Evolutionary conservation across 2,888 invertebrate genomes (phyloP), one percentile per base, ranked within the genome.

Genomic region (Pyrrhia umbra): DNA sequence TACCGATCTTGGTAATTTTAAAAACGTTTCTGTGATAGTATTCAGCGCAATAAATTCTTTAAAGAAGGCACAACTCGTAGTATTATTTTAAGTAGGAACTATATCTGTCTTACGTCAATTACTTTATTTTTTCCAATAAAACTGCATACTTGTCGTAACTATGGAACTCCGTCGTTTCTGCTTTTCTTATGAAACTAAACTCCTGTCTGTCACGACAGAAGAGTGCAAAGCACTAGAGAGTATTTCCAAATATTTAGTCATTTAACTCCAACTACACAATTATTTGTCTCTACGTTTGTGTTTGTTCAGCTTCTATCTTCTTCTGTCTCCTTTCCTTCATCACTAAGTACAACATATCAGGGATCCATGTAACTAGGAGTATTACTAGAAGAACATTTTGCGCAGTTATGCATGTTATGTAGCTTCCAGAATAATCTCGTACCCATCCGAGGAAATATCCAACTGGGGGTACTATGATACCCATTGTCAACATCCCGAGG

Each of bases 401-500:
- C 0, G 96, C 95, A 65, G 97, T 96, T 68, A 97, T 95, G 64
- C 96, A 96, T 0, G 95, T 81, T 1, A 95, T 84, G 81, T 96
- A 97, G 72, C 96, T 97, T 15, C 89, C 92, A 0, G 96, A 96
- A 57, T 93, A 95, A 81, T 97, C 97, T 77, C 97, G 95, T 52
- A 97, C 92, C 95, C 96, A 96, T 18, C 97, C 96, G 81, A 94
- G 83, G 90, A 95, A 89, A 73, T 96, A 96, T 1, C 97, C 97
- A 1, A 96, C 84, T 1, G 96, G 95, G 6, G 97, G 96, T 0
- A 97, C 96, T 30, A 96, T 94, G 1, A 97, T 83, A 2, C 97
- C 97, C 93, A 97, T 97, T 0, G 96, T 95, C 49, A 97, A 93
- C 97, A 97, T 97, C 73, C 96, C 97, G 1, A 97, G 91, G 0